A percentile compares a stretch with the other conserved stretches of the same genome.
Evolutionary conservation across 2,113 vertebrate species (phyloP).

Genomic region (Holacanthus passer): DNA sequence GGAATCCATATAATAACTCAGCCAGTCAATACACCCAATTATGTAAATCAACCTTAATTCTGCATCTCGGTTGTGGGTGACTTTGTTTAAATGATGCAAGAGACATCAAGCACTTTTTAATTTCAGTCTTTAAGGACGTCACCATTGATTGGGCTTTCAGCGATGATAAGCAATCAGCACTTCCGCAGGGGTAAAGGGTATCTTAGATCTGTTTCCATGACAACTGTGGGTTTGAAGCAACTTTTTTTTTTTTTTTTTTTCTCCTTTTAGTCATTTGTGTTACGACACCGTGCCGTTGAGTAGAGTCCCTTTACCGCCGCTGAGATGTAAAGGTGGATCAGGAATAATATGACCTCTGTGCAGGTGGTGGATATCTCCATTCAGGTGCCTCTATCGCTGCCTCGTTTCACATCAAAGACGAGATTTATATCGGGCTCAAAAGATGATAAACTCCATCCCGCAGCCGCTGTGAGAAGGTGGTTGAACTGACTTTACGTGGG

Average conservation of each 20-base stretch:
- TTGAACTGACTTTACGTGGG: conserved; percentile 5
- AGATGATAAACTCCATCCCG: neutral
- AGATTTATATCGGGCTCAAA: neutral
- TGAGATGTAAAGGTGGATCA: neutral
- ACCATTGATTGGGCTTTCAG: conserved; percentile 48
- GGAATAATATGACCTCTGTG: conserved; percentile 10
- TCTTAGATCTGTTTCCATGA: conserved; percentile 81
- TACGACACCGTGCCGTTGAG: conserved; percentile 29
- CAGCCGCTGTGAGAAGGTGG: neutral
- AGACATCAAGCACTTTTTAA: conserved; percentile 31
- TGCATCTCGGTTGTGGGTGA: conserved; percentile 5
- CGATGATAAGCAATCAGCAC: conserved; percentile 54
- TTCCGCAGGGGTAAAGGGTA: conserved; percentile 59
- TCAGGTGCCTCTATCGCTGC: neutral
- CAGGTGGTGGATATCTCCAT: neutral
- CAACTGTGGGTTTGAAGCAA: conserved; percentile 75
- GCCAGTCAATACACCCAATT: conserved; percentile 21
- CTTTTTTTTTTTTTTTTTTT: no score
- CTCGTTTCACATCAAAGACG: neutral
- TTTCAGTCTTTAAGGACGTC: conserved; percentile 25
- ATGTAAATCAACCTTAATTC: conserved; percentile 20
- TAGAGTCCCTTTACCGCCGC: neutral
- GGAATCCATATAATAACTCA: conserved; percentile 32
- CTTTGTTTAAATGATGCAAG: neutral
- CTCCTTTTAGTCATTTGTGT: no score